phyloP scores from a whole-genome alignment of 2,888 invertebrate species.

The Abrostola tripartita region DNA sequence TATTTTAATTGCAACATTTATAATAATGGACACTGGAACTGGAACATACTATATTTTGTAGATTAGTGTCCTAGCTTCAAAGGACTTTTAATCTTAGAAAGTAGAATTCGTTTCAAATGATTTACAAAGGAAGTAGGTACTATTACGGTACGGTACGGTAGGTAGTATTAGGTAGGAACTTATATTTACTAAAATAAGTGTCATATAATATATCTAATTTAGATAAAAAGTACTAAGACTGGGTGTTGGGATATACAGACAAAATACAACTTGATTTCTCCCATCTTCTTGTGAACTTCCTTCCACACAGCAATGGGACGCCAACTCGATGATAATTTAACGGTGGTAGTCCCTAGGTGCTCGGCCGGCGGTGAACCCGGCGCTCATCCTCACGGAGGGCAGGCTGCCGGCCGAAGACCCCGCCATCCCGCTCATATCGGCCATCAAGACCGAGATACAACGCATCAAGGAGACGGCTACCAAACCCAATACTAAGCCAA shows the following conservation, averaged over 20 bases:
- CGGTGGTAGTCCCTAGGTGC: constrained; percentile 65
- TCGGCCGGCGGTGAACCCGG: constrained; percentile 71
- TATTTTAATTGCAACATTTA: no score
- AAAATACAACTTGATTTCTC: constrained; percentile 15
- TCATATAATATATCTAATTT: no score
- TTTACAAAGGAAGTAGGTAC: no score
- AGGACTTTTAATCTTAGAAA: no score
- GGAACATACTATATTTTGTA: no score
- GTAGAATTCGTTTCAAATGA: no score
- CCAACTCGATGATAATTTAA: constrained; percentile 69
- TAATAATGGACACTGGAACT: no score
- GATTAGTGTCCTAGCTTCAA: no score
- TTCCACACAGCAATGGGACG: constrained; percentile 68
- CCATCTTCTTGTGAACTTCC: constrained; percentile 50
- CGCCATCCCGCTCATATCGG: constrained; percentile 94
- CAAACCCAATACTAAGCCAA: constrained; percentile 65
- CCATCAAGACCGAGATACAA: constrained; percentile 93
- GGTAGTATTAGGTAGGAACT: no score
- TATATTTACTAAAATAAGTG: no score
- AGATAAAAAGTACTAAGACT: no score
- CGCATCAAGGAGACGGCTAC: constrained; percentile 76
- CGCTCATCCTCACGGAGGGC: constrained; percentile 87
- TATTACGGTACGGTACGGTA: no score
- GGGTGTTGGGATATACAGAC: constrained; percentile 3
- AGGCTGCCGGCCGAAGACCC: constrained; percentile 90